Percentiles rank a stretch among this genome's conserved stretches.
Conservation (phyloP, 2,113 vertebrate genomes). For the Bothrops jararaca region DNA sequence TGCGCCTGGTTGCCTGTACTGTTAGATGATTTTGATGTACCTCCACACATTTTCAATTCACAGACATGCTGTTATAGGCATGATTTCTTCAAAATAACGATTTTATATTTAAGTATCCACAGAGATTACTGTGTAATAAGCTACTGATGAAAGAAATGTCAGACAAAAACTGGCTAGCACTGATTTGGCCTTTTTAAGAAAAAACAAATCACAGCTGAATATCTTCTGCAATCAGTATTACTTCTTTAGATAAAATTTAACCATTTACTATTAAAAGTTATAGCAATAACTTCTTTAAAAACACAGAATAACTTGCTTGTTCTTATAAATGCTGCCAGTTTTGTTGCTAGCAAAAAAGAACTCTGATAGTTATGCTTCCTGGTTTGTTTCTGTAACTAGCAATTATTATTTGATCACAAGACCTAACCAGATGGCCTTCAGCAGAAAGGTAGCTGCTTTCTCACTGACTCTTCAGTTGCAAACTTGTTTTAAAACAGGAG, state of each 20-base stretch:
- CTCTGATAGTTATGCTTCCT: slow-evolving; percentile 63
- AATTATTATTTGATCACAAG: slow-evolving; percentile 77
- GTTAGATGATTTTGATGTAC: slow-evolving; percentile 56
- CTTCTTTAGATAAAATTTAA: slow-evolving; percentile 27
- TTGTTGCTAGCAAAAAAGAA: slow-evolving; percentile 63
- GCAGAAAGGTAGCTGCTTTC: slow-evolving; percentile 53
- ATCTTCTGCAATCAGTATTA: slow-evolving; percentile 28
- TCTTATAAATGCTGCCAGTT: slow-evolving; percentile 36
- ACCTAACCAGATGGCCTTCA: slow-evolving; percentile 68
- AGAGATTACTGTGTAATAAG: background rate
- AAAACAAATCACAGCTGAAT: slow-evolving; percentile 28
- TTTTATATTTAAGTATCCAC: slow-evolving; percentile 9
- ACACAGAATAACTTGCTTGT: slow-evolving; percentile 54
- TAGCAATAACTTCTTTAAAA: slow-evolving; percentile 12
- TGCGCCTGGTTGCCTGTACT: slow-evolving; percentile 29
- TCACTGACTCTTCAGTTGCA: slow-evolving; percentile 68
- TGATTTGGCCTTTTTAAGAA: slow-evolving; percentile 42
- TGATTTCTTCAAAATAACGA: slow-evolving; percentile 33
- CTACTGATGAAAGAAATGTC: background rate
- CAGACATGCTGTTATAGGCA: background rate
- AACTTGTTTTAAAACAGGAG: slow-evolving; percentile 74
- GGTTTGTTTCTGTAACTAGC: slow-evolving; percentile 58
- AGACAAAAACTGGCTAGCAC: slow-evolving; percentile 16
- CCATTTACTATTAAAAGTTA: slow-evolving; percentile 41
- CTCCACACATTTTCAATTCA: slow-evolving; percentile 69